Evolutionary conservation across 2,888 invertebrate genomes (phyloP), one percentile per base, ranked within the genome.

Genomic region (Brassicogethes aeneus): DNA sequence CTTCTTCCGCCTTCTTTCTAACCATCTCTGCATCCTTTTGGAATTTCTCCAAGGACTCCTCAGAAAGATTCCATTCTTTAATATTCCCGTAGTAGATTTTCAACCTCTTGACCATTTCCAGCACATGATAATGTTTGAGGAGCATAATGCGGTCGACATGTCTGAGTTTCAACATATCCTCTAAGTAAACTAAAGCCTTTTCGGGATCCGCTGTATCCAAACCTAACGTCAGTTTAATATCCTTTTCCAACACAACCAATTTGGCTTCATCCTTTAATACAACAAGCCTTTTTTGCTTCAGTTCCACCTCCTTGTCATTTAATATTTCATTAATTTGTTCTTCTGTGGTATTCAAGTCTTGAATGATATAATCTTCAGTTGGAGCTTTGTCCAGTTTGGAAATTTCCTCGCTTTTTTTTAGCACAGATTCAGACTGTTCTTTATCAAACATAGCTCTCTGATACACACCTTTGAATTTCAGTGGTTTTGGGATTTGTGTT

Each of bases 41-140:
- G 62, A 88, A 88, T 15, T 68, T 64, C 0, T 74, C 66, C 37
- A 77, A 74, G 46, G 82, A 80, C 17, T 76, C 76, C 1, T 70
- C 71, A 2, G 64, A 66, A 44, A 80, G 70, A 50, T 80, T 79
- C 89, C 89, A 89, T 12, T 80, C 75, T 3, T 77, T 74, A 2
- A 80, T 69, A 65, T 89, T 89, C 3, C 90, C 90, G 29, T 88
- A 79, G 64, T 90, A 91, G 34, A 80, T 76, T 12, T 84, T 73
- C 64, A 87, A 70, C 44, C 85, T 51, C 54, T 83, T 82, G 38
- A 89, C 75, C 1, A 87, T 88, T 56, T 86, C 82, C 34, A 90
- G 74, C 50, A 85, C 76, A 34, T 81, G 78, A 0, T 88, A 82
- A 69, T 89, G 85, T 52, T 89, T 89, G 41, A 86, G 75, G 32